These are phyloP conservation scores for Dreissena rostriformis DNA, from an alignment of 1,140 invertebrate species.

Conservation along the genomic window DNA sequence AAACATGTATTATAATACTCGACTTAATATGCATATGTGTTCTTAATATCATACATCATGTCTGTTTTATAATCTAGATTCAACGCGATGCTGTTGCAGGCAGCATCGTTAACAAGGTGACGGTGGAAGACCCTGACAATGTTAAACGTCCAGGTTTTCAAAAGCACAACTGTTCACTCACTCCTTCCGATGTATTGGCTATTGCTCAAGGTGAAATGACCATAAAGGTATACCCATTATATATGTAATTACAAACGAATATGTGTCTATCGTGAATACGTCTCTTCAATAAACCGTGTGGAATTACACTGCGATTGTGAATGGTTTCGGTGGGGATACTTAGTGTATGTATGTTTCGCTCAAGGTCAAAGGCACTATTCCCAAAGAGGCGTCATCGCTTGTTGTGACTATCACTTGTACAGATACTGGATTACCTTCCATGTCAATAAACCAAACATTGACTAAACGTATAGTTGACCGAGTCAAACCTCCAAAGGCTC, in stretches of 20 bases:
- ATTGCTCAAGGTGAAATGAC: background rate
- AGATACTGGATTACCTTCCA: slow-evolving; percentile 60
- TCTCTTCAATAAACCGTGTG: background rate
- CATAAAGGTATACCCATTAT: background rate
- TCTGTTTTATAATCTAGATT: background rate
- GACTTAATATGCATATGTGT: too few relatives aligned
- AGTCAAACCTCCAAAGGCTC: slow-evolving; percentile 64
- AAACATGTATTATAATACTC: too few relatives aligned
- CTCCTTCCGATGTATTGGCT: background rate
- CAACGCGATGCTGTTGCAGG: slow-evolving; percentile 54
- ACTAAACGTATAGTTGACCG: slow-evolving; percentile 60
- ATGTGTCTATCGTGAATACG: too few relatives aligned
- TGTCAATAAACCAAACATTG: slow-evolving; percentile 48
- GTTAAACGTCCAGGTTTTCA: slow-evolving; percentile 50
- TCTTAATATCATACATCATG: too few relatives aligned
- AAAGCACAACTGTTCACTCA: slow-evolving; percentile 57
- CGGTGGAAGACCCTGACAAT: slow-evolving; percentile 70
- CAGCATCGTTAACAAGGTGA: slow-evolving; percentile 58
- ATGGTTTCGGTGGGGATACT: too few relatives aligned
- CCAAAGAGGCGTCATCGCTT: slow-evolving; percentile 50
- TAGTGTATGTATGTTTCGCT: slow-evolving; percentile 2
- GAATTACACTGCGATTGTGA: background rate
- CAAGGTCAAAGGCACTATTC: slow-evolving; percentile 53
- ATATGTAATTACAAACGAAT: too few relatives aligned
- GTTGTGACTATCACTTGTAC: slow-evolving; percentile 59